Evolutionary conservation across 2,113 vertebrate species (phyloP), one percentile per base, ranked within the genome.

Genomic region (Pachyramphus minor): DNA sequence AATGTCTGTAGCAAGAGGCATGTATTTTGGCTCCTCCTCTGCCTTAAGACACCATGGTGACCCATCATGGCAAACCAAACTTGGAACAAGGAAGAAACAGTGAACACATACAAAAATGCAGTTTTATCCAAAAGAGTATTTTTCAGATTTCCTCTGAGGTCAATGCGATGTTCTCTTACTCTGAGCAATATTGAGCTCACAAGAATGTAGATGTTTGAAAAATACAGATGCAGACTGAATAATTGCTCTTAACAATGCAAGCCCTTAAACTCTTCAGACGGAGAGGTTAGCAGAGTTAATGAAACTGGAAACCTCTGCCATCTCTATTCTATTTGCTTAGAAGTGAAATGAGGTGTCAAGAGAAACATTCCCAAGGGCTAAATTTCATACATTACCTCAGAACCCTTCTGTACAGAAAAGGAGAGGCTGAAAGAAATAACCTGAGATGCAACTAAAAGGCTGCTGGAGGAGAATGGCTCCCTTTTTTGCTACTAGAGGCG

Each of bases 111-210:
- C 33, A 28, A 71, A 74, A 95, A 82, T 25, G 41, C 24, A 53
- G n/a, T 86, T 96, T 93, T 67, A 42, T 74, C 84, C 85, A 63
- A 25, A n/a, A 72, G 31, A 84, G 35, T n/a, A 45, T 68, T 97
- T 90, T 89, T 49, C 62, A 87, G 84, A 55, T 67, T 96, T 95
- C 63, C 49, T 93, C 60, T 71, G 76, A 41, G 20, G 44, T 55
- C 13, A 6, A 3, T 22, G 21, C 8, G 35, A 19, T 28, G 14
- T 73, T 78, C 81, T 17, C 87, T 69, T 93, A 69, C 64, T 85
- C 86, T 72, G 76, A 89, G 81, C 49, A 79, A 60, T 45, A 74
- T 27, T 89, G 27, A n/a, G n/a, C 7, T 72, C 4, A 37, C 56
- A 73, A 56, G 66, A 85, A 62, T 58, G 18, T 7, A 76, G 62